Evolutionary conservation across 2,888 invertebrate genomes (phyloP), one percentile per base, ranked within the genome.

Genomic region (Leptura quadrifasciata): DNA sequence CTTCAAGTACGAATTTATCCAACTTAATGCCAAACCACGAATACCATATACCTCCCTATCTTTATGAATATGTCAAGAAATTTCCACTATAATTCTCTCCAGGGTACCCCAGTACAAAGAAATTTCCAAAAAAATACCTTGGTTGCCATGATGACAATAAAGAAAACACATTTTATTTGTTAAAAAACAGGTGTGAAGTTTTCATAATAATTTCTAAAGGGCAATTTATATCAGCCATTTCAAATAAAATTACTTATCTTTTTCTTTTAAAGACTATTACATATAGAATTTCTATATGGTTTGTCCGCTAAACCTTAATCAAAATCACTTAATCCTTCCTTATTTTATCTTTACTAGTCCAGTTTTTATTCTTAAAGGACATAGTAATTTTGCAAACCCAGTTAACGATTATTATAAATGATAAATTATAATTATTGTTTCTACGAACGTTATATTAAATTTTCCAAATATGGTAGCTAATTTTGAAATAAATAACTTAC

Each of bases 391-490:
- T 39, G 39, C 39, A 63, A 63, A 54, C 24, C 52, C 24, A 20
- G 17, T 63, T 65, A 21, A 15, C 12, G 21, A 54, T 20, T 24
- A 20, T 47, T 61, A 21, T 31, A 61, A 17, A 61, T 61, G 31
- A 68, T 27, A 68, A 68, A 68, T 68, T 57, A 68, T 68, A 55
- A 68, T 68, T 52, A 39, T 58, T 39, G 58, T 58, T 55, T 69
- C 68, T 55, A 55, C 57, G 55, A 55, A 57, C 55, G 52, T 21
- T 52, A 68, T 54, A 76, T 76, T 76, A 71, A 64, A 67, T 76
- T 64, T 72, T 75, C 79, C 76, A 75, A 74, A 79, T 75, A 79
- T 72, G 79, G 79, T 75, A 71, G 60, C 67, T 71, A 72, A 77
- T 68, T 77, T 79, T 17, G 58, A 69, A 21, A 58, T 69, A 69